These are phyloP conservation scores for Anastrepha obliqua DNA, from an alignment of 1,140 invertebrate genomes.

Conservation along the genomic window DNA sequence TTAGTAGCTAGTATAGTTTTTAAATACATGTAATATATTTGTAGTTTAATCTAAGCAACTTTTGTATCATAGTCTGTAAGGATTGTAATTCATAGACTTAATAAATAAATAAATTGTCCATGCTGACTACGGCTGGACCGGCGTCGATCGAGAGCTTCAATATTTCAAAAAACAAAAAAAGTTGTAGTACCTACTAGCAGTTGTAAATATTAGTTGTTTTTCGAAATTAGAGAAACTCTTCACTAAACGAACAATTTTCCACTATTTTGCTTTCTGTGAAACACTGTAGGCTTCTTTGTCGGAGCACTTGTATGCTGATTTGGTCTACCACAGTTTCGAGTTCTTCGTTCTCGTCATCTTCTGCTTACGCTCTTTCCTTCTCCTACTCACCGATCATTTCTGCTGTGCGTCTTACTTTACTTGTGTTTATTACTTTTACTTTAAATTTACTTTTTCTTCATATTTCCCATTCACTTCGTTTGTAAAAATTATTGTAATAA, in stretches of 20 bases:
- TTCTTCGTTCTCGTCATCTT: neutral
- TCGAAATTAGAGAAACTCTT: no score
- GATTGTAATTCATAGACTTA: no score
- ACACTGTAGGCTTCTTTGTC: neutral
- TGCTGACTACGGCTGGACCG: no score
- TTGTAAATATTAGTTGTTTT: no score
- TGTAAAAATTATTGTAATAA: constrained; percentile 50
- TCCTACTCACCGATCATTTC: neutral
- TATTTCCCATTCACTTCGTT: constrained; percentile 14
- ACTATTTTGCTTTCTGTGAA: neutral
- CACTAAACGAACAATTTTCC: neutral
- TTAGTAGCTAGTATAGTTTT: no score
- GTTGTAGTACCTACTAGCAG: no score
- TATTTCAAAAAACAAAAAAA: no score
- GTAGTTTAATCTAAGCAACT: no score
- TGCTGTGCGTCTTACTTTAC: neutral
- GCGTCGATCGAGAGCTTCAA: no score
- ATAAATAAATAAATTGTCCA: no score
- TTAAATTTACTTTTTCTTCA: neutral
- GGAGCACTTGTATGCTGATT: neutral
- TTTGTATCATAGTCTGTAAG: no score
- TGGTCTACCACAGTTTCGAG: neutral
- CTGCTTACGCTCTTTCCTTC: neutral
- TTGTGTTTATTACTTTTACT: neutral
- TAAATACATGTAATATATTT: no score